phyloP scores from a whole-genome alignment of 2,888 invertebrate genomes.

The Plebejus anna region DNA sequence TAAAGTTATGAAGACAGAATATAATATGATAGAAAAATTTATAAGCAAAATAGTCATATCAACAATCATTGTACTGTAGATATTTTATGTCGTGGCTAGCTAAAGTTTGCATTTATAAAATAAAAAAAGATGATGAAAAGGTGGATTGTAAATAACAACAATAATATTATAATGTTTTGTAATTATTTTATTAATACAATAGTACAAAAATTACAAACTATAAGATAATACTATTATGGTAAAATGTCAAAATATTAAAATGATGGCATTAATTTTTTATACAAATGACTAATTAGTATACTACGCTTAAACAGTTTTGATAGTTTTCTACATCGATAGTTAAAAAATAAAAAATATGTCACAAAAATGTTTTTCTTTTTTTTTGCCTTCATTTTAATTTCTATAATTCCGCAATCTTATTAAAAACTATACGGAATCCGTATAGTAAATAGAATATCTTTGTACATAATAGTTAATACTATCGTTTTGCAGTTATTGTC shows the following conservation, averaged over 20 bases:
- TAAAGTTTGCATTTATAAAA: not conserved
- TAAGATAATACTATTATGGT: conserved; percentile 6
- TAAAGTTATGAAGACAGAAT: not conserved
- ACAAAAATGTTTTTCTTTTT: not conserved
- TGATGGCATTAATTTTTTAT: too few relatives aligned
- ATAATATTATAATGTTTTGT: not conserved
- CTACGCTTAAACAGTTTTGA: not conserved
- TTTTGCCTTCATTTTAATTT: too few relatives aligned
- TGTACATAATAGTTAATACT: too few relatives aligned
- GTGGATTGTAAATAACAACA: not conserved
- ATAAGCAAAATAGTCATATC: not conserved
- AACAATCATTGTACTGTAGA: not conserved
- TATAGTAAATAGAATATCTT: too few relatives aligned
- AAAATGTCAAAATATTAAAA: not conserved
- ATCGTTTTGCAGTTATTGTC: too few relatives aligned
- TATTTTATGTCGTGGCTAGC: not conserved
- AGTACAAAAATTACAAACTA: conserved; percentile 1
- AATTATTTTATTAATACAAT: not conserved
- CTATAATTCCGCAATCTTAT: too few relatives aligned
- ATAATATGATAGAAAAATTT: not conserved
- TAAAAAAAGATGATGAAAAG: not conserved
- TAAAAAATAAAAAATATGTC: not conserved
- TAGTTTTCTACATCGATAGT: not conserved
- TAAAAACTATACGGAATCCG: too few relatives aligned
- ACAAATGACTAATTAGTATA: not conserved